Percentiles rank a stretch among this genome's conserved stretches.
Evolutionary conservation across 2,797 vertebrate genomes (phyloP).

Genomic region (Crenuchus spilurus): DNA sequence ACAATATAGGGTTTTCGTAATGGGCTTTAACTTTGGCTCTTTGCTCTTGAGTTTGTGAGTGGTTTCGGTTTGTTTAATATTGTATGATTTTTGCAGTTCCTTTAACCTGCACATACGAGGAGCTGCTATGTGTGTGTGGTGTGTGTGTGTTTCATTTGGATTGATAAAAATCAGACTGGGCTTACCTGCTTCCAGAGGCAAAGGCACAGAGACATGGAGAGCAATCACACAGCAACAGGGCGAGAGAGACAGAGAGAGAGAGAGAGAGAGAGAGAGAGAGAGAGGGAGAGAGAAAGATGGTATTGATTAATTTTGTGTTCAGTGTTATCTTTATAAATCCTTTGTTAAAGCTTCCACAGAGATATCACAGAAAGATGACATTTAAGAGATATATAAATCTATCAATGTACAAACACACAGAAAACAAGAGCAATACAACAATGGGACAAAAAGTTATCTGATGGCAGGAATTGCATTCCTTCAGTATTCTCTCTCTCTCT

Average conservation of each 20-base stretch:
- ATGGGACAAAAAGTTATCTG: conserved; percentile 35
- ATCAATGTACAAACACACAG: conserved; percentile 36
- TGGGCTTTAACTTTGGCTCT: background rate
- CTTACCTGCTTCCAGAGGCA: conserved; percentile 62
- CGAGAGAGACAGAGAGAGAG: background rate
- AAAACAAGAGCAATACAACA: background rate
- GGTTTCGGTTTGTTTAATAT: background rate
- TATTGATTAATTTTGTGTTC: conserved; percentile 59
- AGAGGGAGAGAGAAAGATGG: conserved; percentile 33
- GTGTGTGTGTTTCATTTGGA: background rate
- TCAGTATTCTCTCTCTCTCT: no score
- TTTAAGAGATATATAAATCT: conserved; percentile 44
- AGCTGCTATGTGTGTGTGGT: background rate
- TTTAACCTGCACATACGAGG: background rate
- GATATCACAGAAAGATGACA: conserved; percentile 46
- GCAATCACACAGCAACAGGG: background rate
- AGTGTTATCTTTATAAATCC: conserved; percentile 45
- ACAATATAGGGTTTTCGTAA: background rate
- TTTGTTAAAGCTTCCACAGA: conserved; percentile 42
- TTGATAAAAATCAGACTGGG: conserved; percentile 42
- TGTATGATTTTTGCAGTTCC: no score
- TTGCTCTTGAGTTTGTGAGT: no score
- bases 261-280: conserved; percentile 12
- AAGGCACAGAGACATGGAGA: conserved; percentile 4
- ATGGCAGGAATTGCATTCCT: background rate